These are phyloP conservation scores for Orthonychiurus folsomi DNA, from an alignment of 2,888 invertebrate genomes.

Conservation along the genomic window DNA sequence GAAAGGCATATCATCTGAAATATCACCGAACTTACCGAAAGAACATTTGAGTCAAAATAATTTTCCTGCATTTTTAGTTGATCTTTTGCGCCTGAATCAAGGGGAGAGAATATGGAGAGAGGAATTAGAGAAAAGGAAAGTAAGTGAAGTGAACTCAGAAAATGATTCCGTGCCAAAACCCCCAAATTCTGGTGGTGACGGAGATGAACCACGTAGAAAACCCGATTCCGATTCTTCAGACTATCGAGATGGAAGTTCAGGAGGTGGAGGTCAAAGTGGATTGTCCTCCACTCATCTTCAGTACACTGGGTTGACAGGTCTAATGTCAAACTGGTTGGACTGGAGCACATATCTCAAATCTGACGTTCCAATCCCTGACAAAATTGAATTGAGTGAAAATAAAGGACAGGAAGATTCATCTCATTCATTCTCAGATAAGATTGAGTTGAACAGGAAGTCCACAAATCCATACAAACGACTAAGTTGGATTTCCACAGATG, in stretches of 20 bases:
- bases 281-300: neutral
- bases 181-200: neutral
- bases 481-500: neutral
- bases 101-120: neutral
- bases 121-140: neutral
- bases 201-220: neutral
- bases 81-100: neutral
- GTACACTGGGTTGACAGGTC: conserved; percentile 4
- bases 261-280: conserved; percentile 1
- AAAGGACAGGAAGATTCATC: too few relatives aligned
- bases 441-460: too few relatives aligned
- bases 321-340: conserved; percentile 32
- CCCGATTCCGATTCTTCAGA: neutral
- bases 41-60: too few relatives aligned
- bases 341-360: conserved; percentile 30
- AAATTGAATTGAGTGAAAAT: conserved; percentile 11
- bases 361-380: conserved; percentile 18
- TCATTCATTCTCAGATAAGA: too few relatives aligned
- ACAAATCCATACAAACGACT: too few relatives aligned
- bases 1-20: too few relatives aligned
- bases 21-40: too few relatives aligned
- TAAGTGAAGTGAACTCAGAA: neutral
- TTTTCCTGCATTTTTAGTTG: neutral
- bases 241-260: neutral
- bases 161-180: neutral